Percentiles rank a stretch among this genome's conserved stretches.
Evolutionary conservation across 2,797 vertebrate species (phyloP).

Genomic region (Chromis chromis): DNA sequence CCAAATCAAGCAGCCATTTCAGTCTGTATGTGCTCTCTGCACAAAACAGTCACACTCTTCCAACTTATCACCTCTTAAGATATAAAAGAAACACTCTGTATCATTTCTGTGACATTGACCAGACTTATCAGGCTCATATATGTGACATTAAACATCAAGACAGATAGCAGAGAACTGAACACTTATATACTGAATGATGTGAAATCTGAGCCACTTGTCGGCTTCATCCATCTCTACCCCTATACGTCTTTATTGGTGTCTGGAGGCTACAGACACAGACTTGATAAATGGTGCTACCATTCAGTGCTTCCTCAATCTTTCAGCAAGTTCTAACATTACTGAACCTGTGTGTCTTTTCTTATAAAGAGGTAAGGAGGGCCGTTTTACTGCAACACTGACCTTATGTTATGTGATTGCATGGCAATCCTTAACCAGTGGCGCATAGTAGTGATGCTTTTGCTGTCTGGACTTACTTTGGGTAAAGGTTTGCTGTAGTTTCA

Average conservation of each 20-base stretch:
- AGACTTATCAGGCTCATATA: slow-evolving; percentile 9
- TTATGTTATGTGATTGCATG: background rate
- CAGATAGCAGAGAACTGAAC: background rate
- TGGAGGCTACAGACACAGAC: slow-evolving; percentile 28
- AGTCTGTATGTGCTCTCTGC: slow-evolving; percentile 4
- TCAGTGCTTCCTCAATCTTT: slow-evolving; percentile 25
- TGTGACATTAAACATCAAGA: slow-evolving; percentile 9
- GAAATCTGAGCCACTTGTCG: slow-evolving; percentile 40
- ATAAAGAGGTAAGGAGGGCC: slow-evolving; percentile 10
- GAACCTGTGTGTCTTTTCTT: slow-evolving; percentile 7
- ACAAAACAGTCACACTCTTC: slow-evolving; percentile 1
- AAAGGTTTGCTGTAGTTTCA: slow-evolving; percentile 2
- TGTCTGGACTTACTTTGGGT: background rate
- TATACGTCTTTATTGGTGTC: slow-evolving; percentile 39
- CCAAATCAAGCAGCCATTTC: slow-evolving; percentile 35
- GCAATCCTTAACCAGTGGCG: background rate
- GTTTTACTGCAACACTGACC: background rate
- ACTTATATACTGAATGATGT: slow-evolving; percentile 11
- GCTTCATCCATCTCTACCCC: slow-evolving; percentile 11
- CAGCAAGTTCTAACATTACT: slow-evolving; percentile 19
- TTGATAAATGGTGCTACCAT: slow-evolving; percentile 44
- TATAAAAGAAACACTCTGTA: slow-evolving; percentile 22
- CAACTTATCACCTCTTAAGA: slow-evolving; percentile 16
- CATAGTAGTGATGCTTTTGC: background rate
- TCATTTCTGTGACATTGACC: slow-evolving; percentile 33